Conservation (phyloP, 23 tunicate genomes). For the Ascidia mentula region DNA sequence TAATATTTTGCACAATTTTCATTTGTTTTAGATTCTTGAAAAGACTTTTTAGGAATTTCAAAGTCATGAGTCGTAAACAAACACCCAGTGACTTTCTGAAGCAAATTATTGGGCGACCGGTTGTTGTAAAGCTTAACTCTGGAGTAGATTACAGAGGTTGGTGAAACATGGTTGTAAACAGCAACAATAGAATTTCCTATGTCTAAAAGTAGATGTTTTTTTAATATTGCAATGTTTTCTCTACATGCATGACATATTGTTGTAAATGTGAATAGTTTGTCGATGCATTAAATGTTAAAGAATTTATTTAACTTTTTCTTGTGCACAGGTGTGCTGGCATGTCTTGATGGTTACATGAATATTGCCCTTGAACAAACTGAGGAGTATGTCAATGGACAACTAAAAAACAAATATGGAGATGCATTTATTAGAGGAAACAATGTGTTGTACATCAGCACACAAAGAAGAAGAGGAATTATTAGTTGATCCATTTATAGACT, state of each 20-base stretch:
- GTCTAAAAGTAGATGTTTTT: too few relatives aligned
- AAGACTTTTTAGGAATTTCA: too few relatives aligned
- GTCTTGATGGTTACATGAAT: conserved; percentile 99
- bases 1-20: too few relatives aligned
- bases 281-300: too few relatives aligned
- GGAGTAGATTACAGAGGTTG: conserved; percentile 96
- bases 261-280: too few relatives aligned
- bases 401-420: conserved; percentile 98
- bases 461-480: conserved; percentile 61
- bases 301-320: background rate
- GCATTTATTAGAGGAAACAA: conserved; percentile 97
- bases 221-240: too few relatives aligned
- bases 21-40: too few relatives aligned
- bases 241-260: too few relatives aligned
- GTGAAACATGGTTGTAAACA: too few relatives aligned
- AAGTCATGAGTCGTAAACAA: conserved; percentile 83
- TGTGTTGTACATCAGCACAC: conserved; percentile 94
- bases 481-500: conserved; percentile 1
- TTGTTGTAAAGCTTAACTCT: conserved; percentile 96
- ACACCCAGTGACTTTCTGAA: conserved; percentile 97
- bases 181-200: too few relatives aligned
- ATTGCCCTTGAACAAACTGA: conserved; percentile 99
- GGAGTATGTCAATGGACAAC: conserved; percentile 97
- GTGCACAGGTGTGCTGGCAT: conserved; percentile 85
- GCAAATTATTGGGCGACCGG: conserved; percentile 97